These are phyloP conservation scores for Dendrophyllia cribrosa DNA, from an alignment of 64 coral and sea anemone genomes.

Conservation along the genomic window DNA sequence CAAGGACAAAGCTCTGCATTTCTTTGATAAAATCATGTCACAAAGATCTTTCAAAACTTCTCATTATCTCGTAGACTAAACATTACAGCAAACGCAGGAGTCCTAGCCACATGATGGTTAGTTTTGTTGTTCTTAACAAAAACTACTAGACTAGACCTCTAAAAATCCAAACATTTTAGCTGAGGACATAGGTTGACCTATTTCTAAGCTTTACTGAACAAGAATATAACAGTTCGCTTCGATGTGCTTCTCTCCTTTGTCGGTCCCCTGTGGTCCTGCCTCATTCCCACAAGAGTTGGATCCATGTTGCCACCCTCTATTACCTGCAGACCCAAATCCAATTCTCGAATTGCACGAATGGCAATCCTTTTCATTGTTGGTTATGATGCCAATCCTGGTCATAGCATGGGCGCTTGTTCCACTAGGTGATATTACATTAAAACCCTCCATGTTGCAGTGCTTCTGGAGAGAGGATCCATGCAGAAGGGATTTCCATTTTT, in stretches of 20 bases:
- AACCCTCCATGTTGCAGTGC: constrained; percentile 52
- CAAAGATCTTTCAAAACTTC: no score
- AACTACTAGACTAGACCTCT: no score
- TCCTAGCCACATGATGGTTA: no score
- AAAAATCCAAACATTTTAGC: no score
- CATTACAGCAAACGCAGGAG: no score
- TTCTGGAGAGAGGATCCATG: neutral
- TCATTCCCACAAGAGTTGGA: constrained; percentile 42
- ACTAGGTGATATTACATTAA: constrained; percentile 16
- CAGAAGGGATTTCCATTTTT: constrained; percentile 27
- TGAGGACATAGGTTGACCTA: no score
- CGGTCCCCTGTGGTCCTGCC: neutral
- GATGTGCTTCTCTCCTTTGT: constrained; percentile 1
- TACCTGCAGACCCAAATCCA: constrained; percentile 27
- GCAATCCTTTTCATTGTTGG: constrained; percentile 19
- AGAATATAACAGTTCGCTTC: constrained; percentile 28
- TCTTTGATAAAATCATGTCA: no score
- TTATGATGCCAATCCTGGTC: constrained; percentile 42
- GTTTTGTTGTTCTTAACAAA: no score
- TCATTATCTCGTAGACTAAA: no score
- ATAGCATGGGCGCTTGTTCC: neutral
- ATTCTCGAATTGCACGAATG: constrained; percentile 35
- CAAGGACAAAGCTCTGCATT: no score
- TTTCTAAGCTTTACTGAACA: neutral
- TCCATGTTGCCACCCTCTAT: neutral